phyloP scores from a whole-genome alignment of 2,113 vertebrate genomes.

The Nyctereutes procyonoides region DNA sequence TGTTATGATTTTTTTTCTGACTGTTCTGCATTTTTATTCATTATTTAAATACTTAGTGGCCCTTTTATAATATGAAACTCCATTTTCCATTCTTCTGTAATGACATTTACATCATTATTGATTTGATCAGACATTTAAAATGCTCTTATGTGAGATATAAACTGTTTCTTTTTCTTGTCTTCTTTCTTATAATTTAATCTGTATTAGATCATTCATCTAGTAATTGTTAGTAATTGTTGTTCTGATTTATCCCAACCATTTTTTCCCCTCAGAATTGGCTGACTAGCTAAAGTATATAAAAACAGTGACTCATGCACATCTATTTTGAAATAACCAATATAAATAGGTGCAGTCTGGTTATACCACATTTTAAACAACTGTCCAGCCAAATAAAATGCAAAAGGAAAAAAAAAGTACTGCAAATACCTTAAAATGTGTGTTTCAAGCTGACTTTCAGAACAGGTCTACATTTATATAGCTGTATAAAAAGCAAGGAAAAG shows the following conservation, averaged over 20 bases:
- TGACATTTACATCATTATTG: not conserved
- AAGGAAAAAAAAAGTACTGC: not conserved
- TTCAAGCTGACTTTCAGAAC: conserved; percentile 57
- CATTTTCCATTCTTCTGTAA: conserved; percentile 36
- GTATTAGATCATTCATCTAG: conserved; percentile 2
- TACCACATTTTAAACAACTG: conserved; percentile 45
- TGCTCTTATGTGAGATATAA: not conserved
- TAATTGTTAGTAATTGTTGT: conserved; percentile 47
- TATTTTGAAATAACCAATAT: conserved; percentile 57
- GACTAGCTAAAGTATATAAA: conserved; percentile 45
- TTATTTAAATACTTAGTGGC: conserved; percentile 8
- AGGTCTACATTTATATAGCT: conserved; percentile 60
- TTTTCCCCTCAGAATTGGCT: not conserved
- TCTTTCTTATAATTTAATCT: conserved; percentile 43
- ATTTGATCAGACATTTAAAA: conserved; percentile 14
- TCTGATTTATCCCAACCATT: not conserved
- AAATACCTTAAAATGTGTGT: conserved; percentile 43
- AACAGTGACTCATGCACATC: conserved; percentile 27
- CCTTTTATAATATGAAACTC: not conserved
- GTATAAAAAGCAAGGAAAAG: conserved; percentile 47
- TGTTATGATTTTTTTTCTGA: not conserved
- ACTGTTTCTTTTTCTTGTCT: not conserved
- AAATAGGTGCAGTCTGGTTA: conserved; percentile 42
- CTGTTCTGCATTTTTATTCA: conserved; percentile 4
- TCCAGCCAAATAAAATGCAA: conserved; percentile 49